phyloP scores from a whole-genome alignment of 2,113 vertebrate genomes.

The Ammodytes marinus region DNA sequence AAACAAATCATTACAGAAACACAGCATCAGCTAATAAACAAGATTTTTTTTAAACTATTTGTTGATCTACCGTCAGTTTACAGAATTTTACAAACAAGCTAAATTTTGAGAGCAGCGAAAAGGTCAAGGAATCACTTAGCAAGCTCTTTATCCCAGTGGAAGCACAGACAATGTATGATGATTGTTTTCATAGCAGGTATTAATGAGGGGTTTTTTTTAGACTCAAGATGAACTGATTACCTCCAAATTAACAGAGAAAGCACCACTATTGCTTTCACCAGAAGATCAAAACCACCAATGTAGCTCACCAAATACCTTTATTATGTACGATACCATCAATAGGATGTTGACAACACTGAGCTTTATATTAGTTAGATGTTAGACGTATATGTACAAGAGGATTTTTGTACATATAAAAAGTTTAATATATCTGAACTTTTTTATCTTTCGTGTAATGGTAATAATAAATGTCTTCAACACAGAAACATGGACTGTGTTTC shows the following conservation, averaged over 20 bases:
- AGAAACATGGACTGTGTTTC: too few relatives aligned
- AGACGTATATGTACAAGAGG: too few relatives aligned
- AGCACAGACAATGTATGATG: neutral
- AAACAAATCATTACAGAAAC: neutral
- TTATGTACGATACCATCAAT: too few relatives aligned
- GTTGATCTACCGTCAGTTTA: neutral
- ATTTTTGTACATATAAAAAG: too few relatives aligned
- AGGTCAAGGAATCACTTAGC: neutral
- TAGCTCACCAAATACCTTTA: neutral
- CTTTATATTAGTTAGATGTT: too few relatives aligned
- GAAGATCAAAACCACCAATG: conserved; percentile 4
- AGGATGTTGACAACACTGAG: too few relatives aligned
- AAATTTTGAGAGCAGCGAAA: neutral
- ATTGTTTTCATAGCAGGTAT: neutral
- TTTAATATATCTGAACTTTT: too few relatives aligned
- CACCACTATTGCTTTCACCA: neutral
- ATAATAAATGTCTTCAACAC: too few relatives aligned
- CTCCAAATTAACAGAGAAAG: neutral
- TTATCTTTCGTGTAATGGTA: too few relatives aligned
- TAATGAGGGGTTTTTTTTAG: neutral
- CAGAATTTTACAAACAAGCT: conserved; percentile 7
- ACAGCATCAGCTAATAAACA: conserved; percentile 3
- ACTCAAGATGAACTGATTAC: conserved; percentile 6
- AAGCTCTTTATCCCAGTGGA: conserved; percentile 5
- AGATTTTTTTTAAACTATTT: neutral